These are phyloP conservation scores for Bufotes viridis DNA, from an alignment of 2,797 vertebrate species.

Conservation along the genomic window DNA sequence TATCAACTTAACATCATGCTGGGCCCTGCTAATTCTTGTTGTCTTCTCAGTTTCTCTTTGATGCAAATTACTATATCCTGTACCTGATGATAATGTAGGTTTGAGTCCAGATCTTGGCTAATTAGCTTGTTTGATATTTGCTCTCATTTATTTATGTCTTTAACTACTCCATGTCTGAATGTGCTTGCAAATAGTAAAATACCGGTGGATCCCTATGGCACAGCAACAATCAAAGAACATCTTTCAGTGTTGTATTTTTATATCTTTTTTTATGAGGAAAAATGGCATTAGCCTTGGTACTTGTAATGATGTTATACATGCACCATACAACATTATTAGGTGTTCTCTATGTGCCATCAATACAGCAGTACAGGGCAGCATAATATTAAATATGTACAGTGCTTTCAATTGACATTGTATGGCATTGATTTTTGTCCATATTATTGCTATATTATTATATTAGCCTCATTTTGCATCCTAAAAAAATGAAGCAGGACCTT, in stretches of 20 bases:
- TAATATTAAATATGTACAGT: too few species aligned
- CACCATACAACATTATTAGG: neutral
- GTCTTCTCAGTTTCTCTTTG: slow-evolving; percentile 7
- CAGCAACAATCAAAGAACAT: neutral
- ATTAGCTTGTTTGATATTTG: slow-evolving; percentile 16
- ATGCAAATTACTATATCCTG: neutral
- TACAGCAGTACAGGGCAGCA: too few species aligned
- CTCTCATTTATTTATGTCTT: neutral
- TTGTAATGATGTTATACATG: neutral
- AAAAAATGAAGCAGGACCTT: too few species aligned
- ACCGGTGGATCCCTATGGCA: neutral
- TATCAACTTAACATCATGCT: slow-evolving; percentile 57
- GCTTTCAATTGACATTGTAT: too few species aligned
- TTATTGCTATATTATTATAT: too few species aligned
- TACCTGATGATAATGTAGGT: slow-evolving; percentile 17
- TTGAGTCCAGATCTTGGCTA: neutral
- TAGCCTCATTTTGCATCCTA: too few species aligned
- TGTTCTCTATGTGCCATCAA: too few species aligned
- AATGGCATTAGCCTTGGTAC: neutral
- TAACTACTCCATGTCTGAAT: neutral
- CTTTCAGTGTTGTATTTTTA: neutral
- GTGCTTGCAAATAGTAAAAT: neutral
- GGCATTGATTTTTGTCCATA: too few species aligned
- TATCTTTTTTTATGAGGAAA: neutral
- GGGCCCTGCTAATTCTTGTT: slow-evolving; percentile 38